Evolutionary conservation across 1,140 invertebrate genomes (phyloP).

Genomic region (Rhysida immarginata): DNA sequence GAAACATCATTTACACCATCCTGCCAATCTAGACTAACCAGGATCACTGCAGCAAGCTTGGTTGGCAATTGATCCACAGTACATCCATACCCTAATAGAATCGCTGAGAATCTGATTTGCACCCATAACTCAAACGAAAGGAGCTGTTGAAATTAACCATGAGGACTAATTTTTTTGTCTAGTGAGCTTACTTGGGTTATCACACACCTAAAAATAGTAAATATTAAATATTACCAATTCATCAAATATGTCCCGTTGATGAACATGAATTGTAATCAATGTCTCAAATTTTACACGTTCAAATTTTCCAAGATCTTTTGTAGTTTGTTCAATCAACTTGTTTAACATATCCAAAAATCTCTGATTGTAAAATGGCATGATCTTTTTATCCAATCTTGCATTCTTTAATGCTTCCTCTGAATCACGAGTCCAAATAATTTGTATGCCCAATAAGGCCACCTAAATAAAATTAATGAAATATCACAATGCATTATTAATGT

Average conservation of each 20-base stretch:
- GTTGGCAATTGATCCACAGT: too few relatives aligned
- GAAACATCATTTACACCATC: too few relatives aligned
- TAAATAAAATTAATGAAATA: slow-evolving; percentile 22
- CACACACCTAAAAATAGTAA: too few relatives aligned
- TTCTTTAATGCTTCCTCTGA: slow-evolving; percentile 73
- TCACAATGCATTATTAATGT: neutral
- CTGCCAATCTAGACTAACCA: too few relatives aligned
- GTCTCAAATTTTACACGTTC: slow-evolving; percentile 93
- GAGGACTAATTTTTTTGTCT: too few relatives aligned
- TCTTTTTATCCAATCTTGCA: slow-evolving; percentile 78
- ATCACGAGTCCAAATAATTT: slow-evolving; percentile 94
- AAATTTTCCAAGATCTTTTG: slow-evolving; percentile 73
- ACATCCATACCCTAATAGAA: too few relatives aligned
- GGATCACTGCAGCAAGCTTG: too few relatives aligned
- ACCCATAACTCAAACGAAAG: too few relatives aligned
- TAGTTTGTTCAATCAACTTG: slow-evolving; percentile 88
- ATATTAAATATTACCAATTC: too few relatives aligned
- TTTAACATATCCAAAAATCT: slow-evolving; percentile 84
- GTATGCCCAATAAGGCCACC: slow-evolving; percentile 79
- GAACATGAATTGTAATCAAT: slow-evolving; percentile 89
- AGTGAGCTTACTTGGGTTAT: neutral
- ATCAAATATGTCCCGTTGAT: slow-evolving; percentile 93
- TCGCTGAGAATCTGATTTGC: too few relatives aligned
- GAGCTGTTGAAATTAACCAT: too few relatives aligned
- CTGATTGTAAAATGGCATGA: slow-evolving; percentile 92